A percentile compares a stretch with the other conserved stretches of the same genome.
phyloP scores from a whole-genome alignment of 92 coral and sea anemone species.

The Epizoanthus fatuus region DNA sequence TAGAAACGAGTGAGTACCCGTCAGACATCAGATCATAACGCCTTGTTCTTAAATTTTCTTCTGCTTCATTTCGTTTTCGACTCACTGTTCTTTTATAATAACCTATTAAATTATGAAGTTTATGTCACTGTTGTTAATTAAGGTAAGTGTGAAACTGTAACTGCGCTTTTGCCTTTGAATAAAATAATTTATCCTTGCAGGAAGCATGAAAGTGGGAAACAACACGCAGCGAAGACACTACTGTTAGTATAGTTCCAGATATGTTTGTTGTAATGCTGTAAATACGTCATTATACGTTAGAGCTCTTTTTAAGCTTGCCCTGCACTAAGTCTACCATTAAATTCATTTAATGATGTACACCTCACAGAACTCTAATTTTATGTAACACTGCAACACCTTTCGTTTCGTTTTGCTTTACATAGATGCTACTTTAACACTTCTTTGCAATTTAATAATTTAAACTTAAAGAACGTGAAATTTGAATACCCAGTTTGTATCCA shows the following conservation, averaged over 20 bases:
- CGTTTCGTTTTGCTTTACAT: too few relatives aligned
- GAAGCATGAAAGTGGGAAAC: conserved; percentile 83
- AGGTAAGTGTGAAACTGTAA: neutral
- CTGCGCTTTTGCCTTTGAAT: neutral
- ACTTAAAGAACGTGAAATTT: too few relatives aligned
- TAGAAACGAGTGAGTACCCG: too few relatives aligned
- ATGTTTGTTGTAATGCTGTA: neutral
- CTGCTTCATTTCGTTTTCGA: neutral
- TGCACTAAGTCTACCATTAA: too few relatives aligned
- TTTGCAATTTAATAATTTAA: too few relatives aligned
- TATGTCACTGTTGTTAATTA: neutral
- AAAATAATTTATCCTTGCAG: conserved; percentile 70
- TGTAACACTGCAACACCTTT: too few relatives aligned
- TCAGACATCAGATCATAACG: neutral
- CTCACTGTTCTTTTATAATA: neutral
- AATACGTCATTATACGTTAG: neutral
- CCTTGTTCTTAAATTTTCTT: neutral
- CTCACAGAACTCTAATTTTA: too few relatives aligned
- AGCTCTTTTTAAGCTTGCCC: neutral
- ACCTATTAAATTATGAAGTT: neutral
- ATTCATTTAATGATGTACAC: too few relatives aligned
- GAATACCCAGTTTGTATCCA: too few relatives aligned
- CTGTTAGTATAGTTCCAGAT: conserved; percentile 70
- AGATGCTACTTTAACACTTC: too few relatives aligned
- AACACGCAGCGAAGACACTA: conserved; percentile 82